Base-by-base conservation (phyloP, 2,113 vertebrate genomes). In the Lethenteron reissneri region DNA sequence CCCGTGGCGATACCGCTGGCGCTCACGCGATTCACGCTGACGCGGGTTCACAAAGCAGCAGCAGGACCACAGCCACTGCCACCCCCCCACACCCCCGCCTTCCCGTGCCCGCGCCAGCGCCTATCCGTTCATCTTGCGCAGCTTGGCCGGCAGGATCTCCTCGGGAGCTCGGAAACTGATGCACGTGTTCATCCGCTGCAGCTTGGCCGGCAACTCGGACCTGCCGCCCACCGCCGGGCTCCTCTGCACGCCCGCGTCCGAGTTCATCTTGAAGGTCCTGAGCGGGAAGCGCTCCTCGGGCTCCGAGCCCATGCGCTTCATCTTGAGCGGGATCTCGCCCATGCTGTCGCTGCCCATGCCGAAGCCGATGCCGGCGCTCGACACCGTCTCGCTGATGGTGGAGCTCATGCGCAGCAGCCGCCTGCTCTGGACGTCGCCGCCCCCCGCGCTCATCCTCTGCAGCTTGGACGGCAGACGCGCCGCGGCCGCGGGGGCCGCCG, bases 361-460 rank as follows among this genome's bases (percentile, higher is more conserved):
- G 41, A 41, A 41, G 41, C 41, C 41, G 41, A 41, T 41, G 41
- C 90, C 91, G 76, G 96, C 83, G 81, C 87, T 97, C 80, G 95
- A 99, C 76, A 88, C 89, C 83, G 96, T 99, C 83, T 99, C 94
- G 1, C 92, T 97, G 72, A 92, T 92, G 77, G 92, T 97, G 73
- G 92, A 97, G 77, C 92, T 97, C 91, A 97, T 97, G 72, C 92
- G 81, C 70, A 96, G 84, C 15, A 99, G 85, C 85, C 96, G 97
- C 80, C 86, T 90, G 9, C 91, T 92, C 71, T 96, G 85, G 75
- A 91, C 89, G 10, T 96, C 94, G 77, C 94, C 85, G 57, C 94
- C 92, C 3, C 89, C 25, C 25, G 64, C 64, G 41, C 41, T 88
- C 73, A 99, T 97, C 87, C 94, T 96, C 83, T 95, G 94, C 73